Conservation (phyloP, 2,113 vertebrate genomes). For the Anguilla rostrata region DNA sequence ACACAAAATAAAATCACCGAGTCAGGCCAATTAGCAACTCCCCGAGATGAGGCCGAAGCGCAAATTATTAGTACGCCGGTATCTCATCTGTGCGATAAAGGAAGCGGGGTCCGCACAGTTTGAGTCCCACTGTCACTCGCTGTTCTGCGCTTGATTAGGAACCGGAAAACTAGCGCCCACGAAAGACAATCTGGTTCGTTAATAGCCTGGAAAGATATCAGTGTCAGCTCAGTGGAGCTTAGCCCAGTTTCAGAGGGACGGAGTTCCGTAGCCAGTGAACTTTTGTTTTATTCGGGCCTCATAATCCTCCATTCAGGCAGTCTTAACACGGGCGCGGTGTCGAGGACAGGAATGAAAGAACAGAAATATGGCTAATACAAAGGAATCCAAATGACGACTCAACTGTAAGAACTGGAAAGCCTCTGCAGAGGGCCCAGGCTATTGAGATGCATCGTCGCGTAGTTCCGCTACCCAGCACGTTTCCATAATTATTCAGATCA, state of each 20-base stretch:
- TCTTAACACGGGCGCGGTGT: constrained; percentile 60
- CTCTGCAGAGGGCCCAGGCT: not conserved
- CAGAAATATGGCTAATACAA: constrained; percentile 42
- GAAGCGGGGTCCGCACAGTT: constrained; percentile 45
- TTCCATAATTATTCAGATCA: constrained; percentile 52
- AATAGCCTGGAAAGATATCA: constrained; percentile 75
- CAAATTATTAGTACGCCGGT: constrained; percentile 4
- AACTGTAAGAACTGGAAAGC: constrained; percentile 40
- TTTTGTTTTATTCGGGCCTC: constrained; percentile 64
- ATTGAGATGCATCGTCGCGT: not conserved
- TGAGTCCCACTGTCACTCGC: constrained; percentile 51
- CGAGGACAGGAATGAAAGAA: constrained; percentile 52
- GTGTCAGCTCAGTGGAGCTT: constrained; percentile 72
- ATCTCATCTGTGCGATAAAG: constrained; percentile 33
- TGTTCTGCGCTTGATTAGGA: constrained; percentile 62
- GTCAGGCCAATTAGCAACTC: not conserved
- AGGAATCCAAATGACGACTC: constrained; percentile 46
- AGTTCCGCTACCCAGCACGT: constrained; percentile 25
- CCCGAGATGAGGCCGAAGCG: not conserved
- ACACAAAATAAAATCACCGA: not conserved
- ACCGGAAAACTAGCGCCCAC: constrained; percentile 31
- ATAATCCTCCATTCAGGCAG: constrained; percentile 65
- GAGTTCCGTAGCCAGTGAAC: constrained; percentile 64
- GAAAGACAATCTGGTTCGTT: constrained; percentile 64
- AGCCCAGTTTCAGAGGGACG: constrained; percentile 68